phyloP scores from a whole-genome alignment of 2,113 vertebrate species.

The Sinocyclocheilus maitianheensis region DNA sequence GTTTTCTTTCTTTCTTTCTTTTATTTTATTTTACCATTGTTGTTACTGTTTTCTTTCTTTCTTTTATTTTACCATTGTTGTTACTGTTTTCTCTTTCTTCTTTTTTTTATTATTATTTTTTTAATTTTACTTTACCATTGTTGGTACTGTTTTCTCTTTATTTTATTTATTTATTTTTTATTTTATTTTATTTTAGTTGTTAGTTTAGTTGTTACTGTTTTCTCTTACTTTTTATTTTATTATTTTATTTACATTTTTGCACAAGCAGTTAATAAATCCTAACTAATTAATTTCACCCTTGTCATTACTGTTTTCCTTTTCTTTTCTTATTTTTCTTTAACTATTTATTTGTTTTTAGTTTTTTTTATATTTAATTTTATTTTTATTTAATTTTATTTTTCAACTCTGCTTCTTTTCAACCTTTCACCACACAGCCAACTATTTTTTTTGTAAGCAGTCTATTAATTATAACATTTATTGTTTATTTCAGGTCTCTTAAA shows the following conservation, averaged over 20 bases:
- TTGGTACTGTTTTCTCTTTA: too few species aligned
- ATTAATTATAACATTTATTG: neutral
- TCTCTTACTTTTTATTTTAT: neutral
- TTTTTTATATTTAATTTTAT: neutral
- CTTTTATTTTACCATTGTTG: neutral
- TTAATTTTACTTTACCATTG: neutral
- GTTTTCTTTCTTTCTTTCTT: too few species aligned
- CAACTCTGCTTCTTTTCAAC: neutral
- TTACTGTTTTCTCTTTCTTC: neutral
- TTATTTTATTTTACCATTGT: too few species aligned
- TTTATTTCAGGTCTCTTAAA: neutral
- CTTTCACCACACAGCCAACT: neutral
- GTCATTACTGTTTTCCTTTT: neutral
- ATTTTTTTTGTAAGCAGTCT: neutral
- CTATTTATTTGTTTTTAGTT: neutral
- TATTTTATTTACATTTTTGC: neutral
- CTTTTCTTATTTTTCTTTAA: neutral
- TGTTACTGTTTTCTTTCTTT: too few species aligned
- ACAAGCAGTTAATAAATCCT: too few species aligned
- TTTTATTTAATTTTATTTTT: neutral
- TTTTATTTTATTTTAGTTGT: neutral
- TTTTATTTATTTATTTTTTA: too few species aligned
- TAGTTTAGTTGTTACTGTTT: neutral
- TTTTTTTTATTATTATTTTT: too few species aligned
- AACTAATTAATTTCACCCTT: neutral